Evolutionary conservation across 2,888 invertebrate genomes (phyloP), one percentile per base, ranked within the genome.

Genomic region (Nymphalis polychloros): DNA sequence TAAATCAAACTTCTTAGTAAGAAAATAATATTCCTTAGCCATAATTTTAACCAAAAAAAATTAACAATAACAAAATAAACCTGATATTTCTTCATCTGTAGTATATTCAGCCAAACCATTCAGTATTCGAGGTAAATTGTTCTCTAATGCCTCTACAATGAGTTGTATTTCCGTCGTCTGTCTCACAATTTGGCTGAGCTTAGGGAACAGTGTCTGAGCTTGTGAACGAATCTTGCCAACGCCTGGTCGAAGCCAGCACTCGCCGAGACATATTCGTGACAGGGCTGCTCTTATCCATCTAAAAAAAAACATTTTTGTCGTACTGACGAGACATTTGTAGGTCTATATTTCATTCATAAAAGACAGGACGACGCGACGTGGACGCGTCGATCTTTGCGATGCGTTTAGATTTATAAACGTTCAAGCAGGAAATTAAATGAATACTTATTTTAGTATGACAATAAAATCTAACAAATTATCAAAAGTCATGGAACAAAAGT

Each of bases 281-380:
- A 93, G 77, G 0, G 90, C 89, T 48, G 93, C 92, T n/a, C 93
- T 82, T 20, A 91, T 87, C 93, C 93, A 93, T 86, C 93, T 93
- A 67, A 0, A 77, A 69, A 64, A 63, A 31, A 31, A n/a, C n/a
- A n/a, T n/a, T n/a, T n/a, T n/a, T n/a, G n/a, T n/a, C n/a, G n/a
- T n/a, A n/a, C n/a, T n/a, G n/a, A n/a, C n/a, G n/a, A n/a, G n/a
- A n/a, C n/a, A n/a, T n/a, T n/a, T n/a, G n/a, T n/a, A n/a, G n/a
- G n/a, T n/a, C n/a, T n/a, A n/a, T n/a, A n/a, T n/a, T n/a, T n/a
- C n/a, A n/a, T n/a, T n/a, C n/a, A n/a, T n/a, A n/a, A n/a, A n/a
- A n/a, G n/a, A n/a, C n/a, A n/a, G n/a, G n/a, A n/a, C n/a, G n/a
- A n/a, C n/a, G n/a, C n/a, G n/a, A n/a, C n/a, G n/a, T n/a, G n/a